phyloP scores from a whole-genome alignment of 1,140 invertebrate species.

The Vollenhovia emeryi region DNA sequence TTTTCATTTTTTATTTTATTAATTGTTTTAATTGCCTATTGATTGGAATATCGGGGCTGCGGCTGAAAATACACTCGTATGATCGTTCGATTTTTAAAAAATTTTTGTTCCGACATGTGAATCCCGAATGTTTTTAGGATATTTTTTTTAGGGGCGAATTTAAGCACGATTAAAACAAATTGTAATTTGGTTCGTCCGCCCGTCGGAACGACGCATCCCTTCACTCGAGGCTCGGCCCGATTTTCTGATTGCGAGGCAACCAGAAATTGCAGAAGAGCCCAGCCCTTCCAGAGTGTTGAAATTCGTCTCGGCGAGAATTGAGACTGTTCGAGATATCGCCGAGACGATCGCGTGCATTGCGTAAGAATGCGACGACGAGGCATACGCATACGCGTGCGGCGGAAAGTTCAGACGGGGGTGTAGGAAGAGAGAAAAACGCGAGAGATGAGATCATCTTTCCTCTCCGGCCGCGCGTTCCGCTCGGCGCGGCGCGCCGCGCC shows the following conservation, averaged over 20 bases:
- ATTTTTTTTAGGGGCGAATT: neutral
- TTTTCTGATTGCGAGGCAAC: neutral
- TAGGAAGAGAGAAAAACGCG: constrained; percentile 75
- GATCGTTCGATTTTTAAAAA: neutral
- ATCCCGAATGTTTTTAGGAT: neutral
- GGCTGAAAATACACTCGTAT: neutral
- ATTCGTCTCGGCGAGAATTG: neutral
- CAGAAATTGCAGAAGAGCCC: no score
- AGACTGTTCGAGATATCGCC: neutral
- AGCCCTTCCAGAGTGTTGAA: neutral
- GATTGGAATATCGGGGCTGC: neutral
- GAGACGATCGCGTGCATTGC: constrained; percentile 10
- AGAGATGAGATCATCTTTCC: constrained; percentile 79
- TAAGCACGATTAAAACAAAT: neutral
- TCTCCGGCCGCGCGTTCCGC: constrained; percentile 16
- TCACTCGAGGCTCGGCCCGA: neutral
- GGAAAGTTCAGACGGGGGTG: constrained; percentile 79
- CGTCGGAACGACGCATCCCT: neutral
- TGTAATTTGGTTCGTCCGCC: neutral
- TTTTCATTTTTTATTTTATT: neutral
- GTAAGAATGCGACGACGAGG: constrained; percentile 32
- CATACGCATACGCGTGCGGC: constrained; percentile 63
- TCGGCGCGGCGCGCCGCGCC: neutral
- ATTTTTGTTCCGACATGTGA: neutral
- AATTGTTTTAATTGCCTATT: neutral